phyloP scores from a whole-genome alignment of 2,797 vertebrate genomes.

The Cyprinodon diabolis region DNA sequence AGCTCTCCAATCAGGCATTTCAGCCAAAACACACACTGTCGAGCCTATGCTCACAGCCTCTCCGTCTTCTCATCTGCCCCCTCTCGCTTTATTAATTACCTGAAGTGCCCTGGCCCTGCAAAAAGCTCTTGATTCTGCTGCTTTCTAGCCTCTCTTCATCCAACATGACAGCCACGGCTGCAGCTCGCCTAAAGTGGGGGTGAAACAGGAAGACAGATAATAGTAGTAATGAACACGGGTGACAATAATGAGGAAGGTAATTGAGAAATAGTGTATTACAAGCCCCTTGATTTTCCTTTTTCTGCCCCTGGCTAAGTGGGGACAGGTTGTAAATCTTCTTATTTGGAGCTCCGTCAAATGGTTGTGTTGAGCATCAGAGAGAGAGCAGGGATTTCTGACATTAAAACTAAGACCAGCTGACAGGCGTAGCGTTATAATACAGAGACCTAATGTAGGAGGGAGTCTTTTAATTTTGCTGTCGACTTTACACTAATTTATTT shows the following conservation, averaged over 20 bases:
- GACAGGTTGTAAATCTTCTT: conserved; percentile 69
- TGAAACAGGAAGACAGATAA: conserved; percentile 66
- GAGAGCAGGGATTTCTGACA: conserved; percentile 45
- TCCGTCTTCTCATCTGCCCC: conserved; percentile 88
- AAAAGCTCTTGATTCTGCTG: conserved; percentile 76
- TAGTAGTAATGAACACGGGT: conserved; percentile 70
- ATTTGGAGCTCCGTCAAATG: conserved; percentile 64
- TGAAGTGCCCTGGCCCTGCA: conserved; percentile 86
- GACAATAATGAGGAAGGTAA: conserved; percentile 79
- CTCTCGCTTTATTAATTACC: conserved; percentile 92
- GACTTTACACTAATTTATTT: conserved; percentile 12
- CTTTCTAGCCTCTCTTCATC: conserved; percentile 60
- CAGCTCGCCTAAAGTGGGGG: conserved; percentile 61
- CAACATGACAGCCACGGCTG: conserved; percentile 43
- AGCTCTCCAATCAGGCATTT: conserved; percentile 84
- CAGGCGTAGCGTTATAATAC: conserved; percentile 52
- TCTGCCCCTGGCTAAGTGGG: conserved; percentile 61
- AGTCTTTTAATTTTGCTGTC: conserved; percentile 34
- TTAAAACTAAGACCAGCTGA: conserved; percentile 57
- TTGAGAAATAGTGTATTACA: conserved; percentile 69
- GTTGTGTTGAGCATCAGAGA: conserved; percentile 34
- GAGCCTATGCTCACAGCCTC: conserved; percentile 59
- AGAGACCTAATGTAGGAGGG: conserved; percentile 46
- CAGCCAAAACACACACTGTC: conserved; percentile 66
- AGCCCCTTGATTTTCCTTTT: conserved; percentile 59